phyloP scores from a whole-genome alignment of 2,888 invertebrate genomes.

The Dasypolia templi region DNA sequence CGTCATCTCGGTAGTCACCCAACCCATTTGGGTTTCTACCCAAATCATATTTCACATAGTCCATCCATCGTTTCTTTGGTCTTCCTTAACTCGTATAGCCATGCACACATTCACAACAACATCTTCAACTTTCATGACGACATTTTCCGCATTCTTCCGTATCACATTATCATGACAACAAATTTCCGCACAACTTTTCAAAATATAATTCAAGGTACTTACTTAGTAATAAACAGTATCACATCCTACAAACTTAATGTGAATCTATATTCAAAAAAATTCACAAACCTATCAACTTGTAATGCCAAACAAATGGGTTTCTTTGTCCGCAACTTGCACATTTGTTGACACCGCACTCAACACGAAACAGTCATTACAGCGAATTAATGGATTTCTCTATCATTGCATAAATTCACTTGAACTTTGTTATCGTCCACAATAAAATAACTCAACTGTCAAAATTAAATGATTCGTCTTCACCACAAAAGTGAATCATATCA shows the following conservation, averaged over 20 bases:
- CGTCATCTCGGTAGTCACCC: neutral
- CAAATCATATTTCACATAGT: neutral
- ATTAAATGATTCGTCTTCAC: neutral
- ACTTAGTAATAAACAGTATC: neutral
- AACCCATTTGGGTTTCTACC: too few relatives aligned
- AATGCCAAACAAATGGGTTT: neutral
- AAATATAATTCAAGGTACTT: neutral
- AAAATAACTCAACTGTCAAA: neutral
- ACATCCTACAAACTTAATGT: neutral
- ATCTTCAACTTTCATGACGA: neutral
- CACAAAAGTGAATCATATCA: neutral
- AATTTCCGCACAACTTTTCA: neutral
- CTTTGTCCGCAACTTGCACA: neutral
- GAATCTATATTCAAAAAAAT: too few relatives aligned
- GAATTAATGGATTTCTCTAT: neutral
- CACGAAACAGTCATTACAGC: neutral
- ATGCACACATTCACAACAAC: too few relatives aligned
- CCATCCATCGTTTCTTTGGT: too few relatives aligned
- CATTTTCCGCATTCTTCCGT: neutral
- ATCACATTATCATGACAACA: neutral
- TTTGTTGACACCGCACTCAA: neutral
- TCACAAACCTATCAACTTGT: constrained; percentile 1
- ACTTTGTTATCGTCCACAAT: neutral
- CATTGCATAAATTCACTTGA: neutral
- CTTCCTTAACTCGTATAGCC: too few relatives aligned